Evolutionary conservation across 2,888 invertebrate species (phyloP).

Genomic region (Macropis europaea): DNA sequence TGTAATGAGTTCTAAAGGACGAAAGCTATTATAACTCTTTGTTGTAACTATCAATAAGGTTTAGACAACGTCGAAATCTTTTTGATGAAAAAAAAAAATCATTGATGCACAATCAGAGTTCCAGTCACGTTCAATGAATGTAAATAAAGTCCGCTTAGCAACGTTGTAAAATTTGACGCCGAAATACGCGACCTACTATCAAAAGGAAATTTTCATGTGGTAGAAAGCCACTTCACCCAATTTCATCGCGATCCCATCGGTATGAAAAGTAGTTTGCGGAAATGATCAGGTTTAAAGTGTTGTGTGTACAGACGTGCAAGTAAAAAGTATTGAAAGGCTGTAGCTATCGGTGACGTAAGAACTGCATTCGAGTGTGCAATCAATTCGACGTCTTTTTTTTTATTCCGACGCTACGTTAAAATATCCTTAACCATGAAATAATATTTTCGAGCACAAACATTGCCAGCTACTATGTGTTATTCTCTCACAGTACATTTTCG

Average conservation of each 20-base stretch:
- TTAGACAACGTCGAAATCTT: not conserved
- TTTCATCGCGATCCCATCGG: constrained; percentile 26
- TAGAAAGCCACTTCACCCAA: constrained; percentile 48
- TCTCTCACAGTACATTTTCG: too few relatives aligned
- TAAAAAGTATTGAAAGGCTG: constrained; percentile 39
- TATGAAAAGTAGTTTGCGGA: constrained; percentile 30
- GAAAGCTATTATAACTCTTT: not conserved
- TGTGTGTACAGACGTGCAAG: not conserved
- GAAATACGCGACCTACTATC: constrained; percentile 47
- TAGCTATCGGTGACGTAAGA: constrained; percentile 41
- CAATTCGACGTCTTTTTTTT: constrained; percentile 20
- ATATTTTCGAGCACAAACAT: not conserved
- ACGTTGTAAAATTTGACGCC: constrained; percentile 26
- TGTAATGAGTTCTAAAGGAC: too few relatives aligned
- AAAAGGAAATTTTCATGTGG: constrained; percentile 46
- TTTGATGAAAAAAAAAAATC: not conserved
- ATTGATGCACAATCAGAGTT: not conserved
- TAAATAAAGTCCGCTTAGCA: constrained; percentile 22
- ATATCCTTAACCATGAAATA: not conserved
- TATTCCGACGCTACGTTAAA: not conserved
- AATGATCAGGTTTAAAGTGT: constrained; percentile 20
- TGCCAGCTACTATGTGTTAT: not conserved
- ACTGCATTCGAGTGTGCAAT: constrained; percentile 35
- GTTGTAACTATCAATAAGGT: not conserved
- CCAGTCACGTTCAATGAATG: constrained; percentile 25